These are phyloP conservation scores for Musca vetustissima DNA, from an alignment of 1,140 invertebrate species.

Conservation along the genomic window DNA sequence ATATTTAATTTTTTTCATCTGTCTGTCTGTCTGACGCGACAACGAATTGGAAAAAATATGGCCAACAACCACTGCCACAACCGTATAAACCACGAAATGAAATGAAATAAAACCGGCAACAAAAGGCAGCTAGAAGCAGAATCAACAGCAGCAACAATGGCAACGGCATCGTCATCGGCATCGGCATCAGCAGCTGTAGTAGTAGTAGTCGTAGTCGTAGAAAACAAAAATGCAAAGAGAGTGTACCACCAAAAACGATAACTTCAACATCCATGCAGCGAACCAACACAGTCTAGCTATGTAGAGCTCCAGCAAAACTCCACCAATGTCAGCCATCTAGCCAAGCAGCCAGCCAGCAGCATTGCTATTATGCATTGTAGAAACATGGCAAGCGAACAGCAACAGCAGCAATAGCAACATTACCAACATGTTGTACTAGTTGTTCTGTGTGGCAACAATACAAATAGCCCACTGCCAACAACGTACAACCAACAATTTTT, in stretches of 20 bases:
- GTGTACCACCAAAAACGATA: not conserved
- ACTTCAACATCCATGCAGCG: not conserved
- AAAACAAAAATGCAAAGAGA: too few species aligned
- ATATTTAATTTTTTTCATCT: too few species aligned
- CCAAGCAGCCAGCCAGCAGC: not conserved
- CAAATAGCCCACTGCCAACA: not conserved
- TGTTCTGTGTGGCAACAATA: conserved; percentile 7
- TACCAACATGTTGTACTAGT: conserved; percentile 1
- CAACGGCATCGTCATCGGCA: too few species aligned
- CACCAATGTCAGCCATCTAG: not conserved
- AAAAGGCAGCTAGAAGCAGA: conserved; percentile 6
- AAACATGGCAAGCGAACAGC: not conserved
- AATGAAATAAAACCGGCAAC: conserved; percentile 24
- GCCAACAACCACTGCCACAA: conserved; percentile 18
- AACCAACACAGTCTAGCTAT: not conserved
- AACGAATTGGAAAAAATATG: conserved; percentile 12
- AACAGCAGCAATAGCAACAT: not conserved
- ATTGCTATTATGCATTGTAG: not conserved
- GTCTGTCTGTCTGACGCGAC: conserved; percentile 6
- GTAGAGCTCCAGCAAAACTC: not conserved
- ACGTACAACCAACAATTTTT: conserved; percentile 1
- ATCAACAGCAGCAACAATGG: not conserved
- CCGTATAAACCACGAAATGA: conserved; percentile 19
- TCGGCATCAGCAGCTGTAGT: not conserved
- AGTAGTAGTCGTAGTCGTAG: too few species aligned